These are phyloP conservation scores for Tromatobia lineatoria DNA, from an alignment of 2,888 invertebrate genomes.

Conservation along the genomic window DNA sequence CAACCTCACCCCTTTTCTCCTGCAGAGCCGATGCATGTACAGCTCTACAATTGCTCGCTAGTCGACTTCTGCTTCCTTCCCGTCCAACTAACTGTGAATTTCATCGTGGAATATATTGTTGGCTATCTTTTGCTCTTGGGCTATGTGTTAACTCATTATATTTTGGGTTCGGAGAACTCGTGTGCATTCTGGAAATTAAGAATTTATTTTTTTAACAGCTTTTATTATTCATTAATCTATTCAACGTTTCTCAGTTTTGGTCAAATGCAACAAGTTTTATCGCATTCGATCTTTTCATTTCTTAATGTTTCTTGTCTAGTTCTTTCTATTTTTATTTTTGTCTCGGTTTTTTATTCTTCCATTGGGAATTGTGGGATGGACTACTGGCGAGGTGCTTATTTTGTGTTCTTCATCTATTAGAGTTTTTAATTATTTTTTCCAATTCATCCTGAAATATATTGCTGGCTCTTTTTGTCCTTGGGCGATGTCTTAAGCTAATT, in stretches of 20 bases:
- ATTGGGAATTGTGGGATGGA: too few species aligned
- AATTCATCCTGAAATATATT: too few species aligned
- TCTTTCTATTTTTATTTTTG: too few species aligned
- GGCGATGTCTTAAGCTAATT: too few species aligned
- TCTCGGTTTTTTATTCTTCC: too few species aligned
- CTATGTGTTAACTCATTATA: not conserved
- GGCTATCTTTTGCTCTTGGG: constrained; percentile 18
- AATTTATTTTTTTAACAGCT: not conserved
- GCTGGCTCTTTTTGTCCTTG: too few species aligned
- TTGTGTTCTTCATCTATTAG: too few species aligned
- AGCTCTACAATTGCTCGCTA: constrained; percentile 57
- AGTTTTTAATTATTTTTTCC: too few species aligned
- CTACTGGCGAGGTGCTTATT: too few species aligned
- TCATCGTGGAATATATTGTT: constrained; percentile 55
- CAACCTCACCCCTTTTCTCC: constrained; percentile 12
- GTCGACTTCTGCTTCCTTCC: constrained; percentile 45
- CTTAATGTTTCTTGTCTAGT: too few species aligned
- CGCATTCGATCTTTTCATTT: too few species aligned
- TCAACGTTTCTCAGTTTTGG: not conserved
- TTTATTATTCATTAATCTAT: not conserved
- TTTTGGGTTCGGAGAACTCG: not conserved
- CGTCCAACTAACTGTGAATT: constrained; percentile 64
- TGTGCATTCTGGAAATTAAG: not conserved
- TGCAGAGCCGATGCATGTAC: constrained; percentile 8
- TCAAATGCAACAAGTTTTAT: not conserved